Percentiles rank a stretch among this genome's conserved stretches.
Conservation (phyloP, 30 jellyfish, hydroid and myxozoan species). For the Turritopsis rubra region DNA sequence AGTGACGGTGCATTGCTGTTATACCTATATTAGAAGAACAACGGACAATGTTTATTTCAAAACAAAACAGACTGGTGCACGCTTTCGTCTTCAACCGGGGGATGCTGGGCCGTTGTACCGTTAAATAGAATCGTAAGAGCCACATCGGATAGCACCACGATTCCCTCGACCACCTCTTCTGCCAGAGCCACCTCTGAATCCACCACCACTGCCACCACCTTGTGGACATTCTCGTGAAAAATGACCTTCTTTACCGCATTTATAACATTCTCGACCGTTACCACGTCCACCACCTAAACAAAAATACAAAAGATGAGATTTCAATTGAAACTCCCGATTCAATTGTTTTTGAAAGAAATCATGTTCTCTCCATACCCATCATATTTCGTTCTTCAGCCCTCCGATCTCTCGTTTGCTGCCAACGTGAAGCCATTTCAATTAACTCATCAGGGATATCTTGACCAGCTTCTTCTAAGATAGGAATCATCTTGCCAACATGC, state of each 20-base stretch:
- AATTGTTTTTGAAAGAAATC: no score
- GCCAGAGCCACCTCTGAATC: conserved; percentile 26
- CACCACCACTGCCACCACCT: conserved; percentile 40
- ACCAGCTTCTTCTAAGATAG: conserved; percentile 84
- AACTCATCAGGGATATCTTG: conserved; percentile 95
- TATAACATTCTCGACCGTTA: conserved; percentile 41
- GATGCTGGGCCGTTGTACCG: background rate
- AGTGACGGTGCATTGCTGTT: no score
- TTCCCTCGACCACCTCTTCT: conserved; percentile 35
- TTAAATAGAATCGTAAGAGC: background rate
- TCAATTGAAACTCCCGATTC: no score
- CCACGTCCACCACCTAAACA: conserved; percentile 48
- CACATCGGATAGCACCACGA: conserved; percentile 8
- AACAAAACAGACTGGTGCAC: background rate
- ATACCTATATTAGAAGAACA: no score
- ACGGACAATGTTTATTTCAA: no score
- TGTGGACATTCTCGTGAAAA: conserved; percentile 57
- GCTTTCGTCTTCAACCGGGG: no score
- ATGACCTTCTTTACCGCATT: conserved; percentile 69
- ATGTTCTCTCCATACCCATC: background rate
- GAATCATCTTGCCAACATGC: conserved; percentile 78
- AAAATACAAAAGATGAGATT: background rate
- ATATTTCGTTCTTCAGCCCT: conserved; percentile 37
- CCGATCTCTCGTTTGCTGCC: conserved; percentile 48
- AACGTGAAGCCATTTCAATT: conserved; percentile 79